phyloP scores from a whole-genome alignment of 2,113 vertebrate genomes.

The Sorex araneus region DNA sequence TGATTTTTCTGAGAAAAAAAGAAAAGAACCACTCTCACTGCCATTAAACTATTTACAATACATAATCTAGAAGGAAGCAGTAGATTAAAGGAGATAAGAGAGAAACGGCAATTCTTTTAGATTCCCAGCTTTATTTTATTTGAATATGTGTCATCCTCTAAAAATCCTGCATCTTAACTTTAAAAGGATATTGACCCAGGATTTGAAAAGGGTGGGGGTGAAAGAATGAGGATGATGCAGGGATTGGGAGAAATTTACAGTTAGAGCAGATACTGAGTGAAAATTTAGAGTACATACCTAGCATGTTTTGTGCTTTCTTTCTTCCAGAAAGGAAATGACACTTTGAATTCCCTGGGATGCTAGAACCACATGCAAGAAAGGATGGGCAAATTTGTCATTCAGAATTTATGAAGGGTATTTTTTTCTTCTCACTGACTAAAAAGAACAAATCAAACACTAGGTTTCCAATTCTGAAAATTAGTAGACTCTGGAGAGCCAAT shows the following conservation, averaged over 20 bases:
- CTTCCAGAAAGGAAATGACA: constrained; percentile 68
- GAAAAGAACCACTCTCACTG: background rate
- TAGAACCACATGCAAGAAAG: constrained; percentile 78
- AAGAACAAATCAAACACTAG: constrained; percentile 86
- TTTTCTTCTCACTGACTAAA: constrained; percentile 81
- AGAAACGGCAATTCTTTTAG: background rate
- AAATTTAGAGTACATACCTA: constrained; percentile 71
- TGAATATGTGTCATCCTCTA: constrained; percentile 67
- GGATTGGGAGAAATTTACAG: constrained; percentile 75
- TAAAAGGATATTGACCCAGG: constrained; percentile 65
- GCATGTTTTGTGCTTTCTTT: constrained; percentile 67
- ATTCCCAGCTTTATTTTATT: constrained; percentile 1
- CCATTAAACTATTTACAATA: background rate
- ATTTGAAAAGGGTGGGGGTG: background rate
- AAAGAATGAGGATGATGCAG: constrained; percentile 41
- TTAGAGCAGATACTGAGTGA: constrained; percentile 36
- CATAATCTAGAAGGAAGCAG: background rate
- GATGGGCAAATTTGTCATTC: constrained; percentile 81
- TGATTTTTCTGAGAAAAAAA: constrained; percentile 54
- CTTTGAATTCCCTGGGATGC: constrained; percentile 77
- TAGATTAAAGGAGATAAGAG: constrained; percentile 1
- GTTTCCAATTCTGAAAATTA: constrained; percentile 87
- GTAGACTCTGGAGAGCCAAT: constrained; percentile 86
- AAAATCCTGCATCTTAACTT: constrained; percentile 72
- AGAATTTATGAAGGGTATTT: constrained; percentile 83